phyloP scores from a whole-genome alignment of 2,113 vertebrate genomes.

The Dipodomys spectabilis region DNA sequence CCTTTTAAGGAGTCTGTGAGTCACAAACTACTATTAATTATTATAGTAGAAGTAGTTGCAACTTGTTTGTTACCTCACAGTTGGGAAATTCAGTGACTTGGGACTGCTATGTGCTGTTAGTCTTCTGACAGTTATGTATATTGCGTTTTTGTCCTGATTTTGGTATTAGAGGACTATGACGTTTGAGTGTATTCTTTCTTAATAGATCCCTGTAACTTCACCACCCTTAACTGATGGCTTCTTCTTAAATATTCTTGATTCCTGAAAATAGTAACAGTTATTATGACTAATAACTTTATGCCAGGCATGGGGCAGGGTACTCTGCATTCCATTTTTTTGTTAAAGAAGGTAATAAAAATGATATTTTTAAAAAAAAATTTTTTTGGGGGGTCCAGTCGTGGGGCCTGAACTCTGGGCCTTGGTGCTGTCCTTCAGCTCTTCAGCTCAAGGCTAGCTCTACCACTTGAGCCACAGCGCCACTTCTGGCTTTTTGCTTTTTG shows the following conservation, averaged over 20 bases:
- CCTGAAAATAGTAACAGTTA: slow-evolving; percentile 14
- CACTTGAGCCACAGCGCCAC: no score
- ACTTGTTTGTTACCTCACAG: background rate
- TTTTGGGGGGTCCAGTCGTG: no score
- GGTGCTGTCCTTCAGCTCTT: no score
- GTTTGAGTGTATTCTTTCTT: slow-evolving; percentile 6
- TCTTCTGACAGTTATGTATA: background rate
- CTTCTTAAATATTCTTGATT: background rate
- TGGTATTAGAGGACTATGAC: background rate
- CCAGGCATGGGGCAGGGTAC: background rate
- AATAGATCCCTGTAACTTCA: background rate
- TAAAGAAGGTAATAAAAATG: slow-evolving; percentile 28
- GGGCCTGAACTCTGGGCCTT: no score
- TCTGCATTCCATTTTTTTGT: slow-evolving; percentile 2
- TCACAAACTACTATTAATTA: slow-evolving; percentile 26
- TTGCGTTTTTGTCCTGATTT: background rate
- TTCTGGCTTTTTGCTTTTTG: no score
- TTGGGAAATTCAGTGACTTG: background rate
- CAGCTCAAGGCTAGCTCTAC: no score
- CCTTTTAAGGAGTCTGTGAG: background rate
- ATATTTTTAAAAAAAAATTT: no score
- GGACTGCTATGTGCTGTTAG: background rate
- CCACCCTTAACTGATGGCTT: background rate
- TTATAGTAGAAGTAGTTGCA: background rate
- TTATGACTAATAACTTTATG: background rate